Evolutionary conservation across 2,113 vertebrate genomes (phyloP).

Genomic region (Garra rufa): DNA sequence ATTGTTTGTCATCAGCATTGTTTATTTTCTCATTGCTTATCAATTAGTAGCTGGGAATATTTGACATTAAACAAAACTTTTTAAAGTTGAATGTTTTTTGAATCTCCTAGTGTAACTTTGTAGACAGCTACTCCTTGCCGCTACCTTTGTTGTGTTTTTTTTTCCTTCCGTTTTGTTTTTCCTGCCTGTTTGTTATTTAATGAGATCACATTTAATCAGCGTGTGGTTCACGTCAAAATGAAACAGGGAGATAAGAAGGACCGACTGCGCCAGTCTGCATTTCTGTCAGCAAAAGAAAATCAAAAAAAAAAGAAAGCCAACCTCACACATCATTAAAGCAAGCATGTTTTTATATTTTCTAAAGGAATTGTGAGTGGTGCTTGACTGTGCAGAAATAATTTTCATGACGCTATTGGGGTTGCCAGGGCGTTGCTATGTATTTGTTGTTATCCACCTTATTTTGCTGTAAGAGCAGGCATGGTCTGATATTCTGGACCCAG

Average conservation of each 20-base stretch:
- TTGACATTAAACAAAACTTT: constrained; percentile 11
- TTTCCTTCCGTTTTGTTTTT: neutral
- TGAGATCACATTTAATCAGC: constrained; percentile 45
- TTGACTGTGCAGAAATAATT: neutral
- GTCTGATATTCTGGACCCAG: too few relatives aligned
- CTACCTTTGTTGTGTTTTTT: constrained; percentile 17
- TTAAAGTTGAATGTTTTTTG: neutral
- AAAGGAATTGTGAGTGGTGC: neutral
- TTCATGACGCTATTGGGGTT: neutral
- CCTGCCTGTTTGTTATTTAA: constrained; percentile 31
- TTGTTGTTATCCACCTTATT: too few relatives aligned
- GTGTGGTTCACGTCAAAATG: constrained; percentile 15
- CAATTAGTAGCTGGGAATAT: constrained; percentile 42
- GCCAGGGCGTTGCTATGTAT: neutral
- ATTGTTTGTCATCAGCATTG: constrained; percentile 42
- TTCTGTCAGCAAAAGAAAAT: neutral
- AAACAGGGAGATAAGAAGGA: constrained; percentile 5
- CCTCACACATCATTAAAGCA: constrained; percentile 17
- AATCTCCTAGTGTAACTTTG: constrained; percentile 30
- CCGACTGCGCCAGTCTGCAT: neutral
- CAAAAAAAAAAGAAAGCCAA: neutral
- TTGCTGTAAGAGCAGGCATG: too few relatives aligned
- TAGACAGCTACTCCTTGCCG: neutral
- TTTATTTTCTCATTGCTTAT: constrained; percentile 45
- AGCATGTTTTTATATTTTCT: neutral